Conservation (phyloP, 1,140 invertebrate genomes). For the Magallana ariakensis region DNA sequence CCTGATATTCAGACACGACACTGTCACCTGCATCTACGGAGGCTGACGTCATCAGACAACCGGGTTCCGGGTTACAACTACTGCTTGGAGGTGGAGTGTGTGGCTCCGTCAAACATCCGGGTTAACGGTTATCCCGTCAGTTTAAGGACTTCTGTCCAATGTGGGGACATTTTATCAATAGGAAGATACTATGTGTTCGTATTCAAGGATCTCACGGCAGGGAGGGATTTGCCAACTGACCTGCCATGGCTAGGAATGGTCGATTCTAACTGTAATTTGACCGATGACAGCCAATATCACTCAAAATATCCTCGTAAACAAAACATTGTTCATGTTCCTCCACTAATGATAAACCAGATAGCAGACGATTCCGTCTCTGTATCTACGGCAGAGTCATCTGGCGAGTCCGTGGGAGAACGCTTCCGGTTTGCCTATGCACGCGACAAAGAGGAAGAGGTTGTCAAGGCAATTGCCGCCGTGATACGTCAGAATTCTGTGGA, state of each 20-base stretch:
- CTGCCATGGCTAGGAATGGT: conserved; percentile 66
- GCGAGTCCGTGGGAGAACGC: conserved; percentile 58
- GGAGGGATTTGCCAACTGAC: conserved; percentile 68
- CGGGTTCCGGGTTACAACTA: conserved; percentile 61
- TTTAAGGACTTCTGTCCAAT: conserved; percentile 56
- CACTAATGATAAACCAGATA: conserved; percentile 38
- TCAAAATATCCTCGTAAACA: conserved; percentile 4
- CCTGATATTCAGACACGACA: conserved; percentile 68
- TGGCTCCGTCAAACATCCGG: conserved; percentile 50
- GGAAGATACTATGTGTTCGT: conserved; percentile 72
- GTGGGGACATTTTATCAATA: conserved; percentile 71
- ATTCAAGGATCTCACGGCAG: conserved; percentile 73
- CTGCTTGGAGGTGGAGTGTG: conserved; percentile 66
- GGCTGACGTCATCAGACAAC: conserved; percentile 43
- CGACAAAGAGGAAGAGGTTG: conserved; percentile 71
- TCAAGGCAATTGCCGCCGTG: conserved; percentile 68
- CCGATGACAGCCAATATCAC: conserved; percentile 17
- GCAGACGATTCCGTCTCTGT: conserved; percentile 57
- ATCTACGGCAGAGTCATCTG: conserved; percentile 58
- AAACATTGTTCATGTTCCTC: conserved; percentile 48
- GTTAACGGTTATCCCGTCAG: conserved; percentile 67
- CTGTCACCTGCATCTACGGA: conserved; percentile 63
- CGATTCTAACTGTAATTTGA: conserved; percentile 40
- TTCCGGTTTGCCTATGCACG: conserved; percentile 68
- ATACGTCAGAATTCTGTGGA: conserved; percentile 61